A percentile compares a stretch with the other conserved stretches of the same genome.
phyloP scores from a whole-genome alignment of 2,113 vertebrate genomes.

The Triplophysa dalaica region DNA sequence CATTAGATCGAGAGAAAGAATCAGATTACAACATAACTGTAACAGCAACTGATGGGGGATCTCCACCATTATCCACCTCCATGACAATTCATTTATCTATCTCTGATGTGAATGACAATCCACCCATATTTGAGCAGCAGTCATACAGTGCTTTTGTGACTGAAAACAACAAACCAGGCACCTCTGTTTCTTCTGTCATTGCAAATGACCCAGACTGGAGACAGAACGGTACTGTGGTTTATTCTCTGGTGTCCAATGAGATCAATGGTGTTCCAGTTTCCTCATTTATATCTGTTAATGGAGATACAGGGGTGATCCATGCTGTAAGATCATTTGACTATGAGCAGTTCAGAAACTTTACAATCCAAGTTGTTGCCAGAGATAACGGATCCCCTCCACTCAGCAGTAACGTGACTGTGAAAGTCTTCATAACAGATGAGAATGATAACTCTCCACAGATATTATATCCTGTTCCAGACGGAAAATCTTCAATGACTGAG shows the following conservation, averaged over 20 bases:
- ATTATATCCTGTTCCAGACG: slow-evolving; percentile 53
- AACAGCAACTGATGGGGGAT: slow-evolving; percentile 65
- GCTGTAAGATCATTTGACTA: slow-evolving; percentile 56
- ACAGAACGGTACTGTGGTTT: slow-evolving; percentile 56
- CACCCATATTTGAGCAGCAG: slow-evolving; percentile 46
- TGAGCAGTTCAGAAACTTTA: slow-evolving; percentile 56
- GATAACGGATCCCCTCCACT: slow-evolving; percentile 58
- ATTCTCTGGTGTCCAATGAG: slow-evolving; percentile 50
- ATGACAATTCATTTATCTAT: slow-evolving; percentile 35
- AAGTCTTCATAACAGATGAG: slow-evolving; percentile 58
- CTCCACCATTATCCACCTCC: slow-evolving; percentile 61
- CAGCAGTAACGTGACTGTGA: slow-evolving; percentile 56
- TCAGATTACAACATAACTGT: slow-evolving; percentile 67
- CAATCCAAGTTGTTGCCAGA: slow-evolving; percentile 54
- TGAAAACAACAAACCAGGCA: slow-evolving; percentile 55
- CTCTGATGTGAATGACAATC: slow-evolving; percentile 55
- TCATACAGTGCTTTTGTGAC: slow-evolving; percentile 32
- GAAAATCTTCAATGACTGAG: slow-evolving; percentile 53
- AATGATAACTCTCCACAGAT: slow-evolving; percentile 60
- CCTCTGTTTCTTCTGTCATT: slow-evolving; percentile 51
- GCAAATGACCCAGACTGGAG: slow-evolving; percentile 59
- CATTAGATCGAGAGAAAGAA: slow-evolving; percentile 37
- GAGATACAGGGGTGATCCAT: slow-evolving; percentile 54
- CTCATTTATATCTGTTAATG: slow-evolving; percentile 51
- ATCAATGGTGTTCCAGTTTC: slow-evolving; percentile 46